A percentile compares a stretch with the other conserved stretches of the same genome.
Evolutionary conservation across 2,797 vertebrate genomes (phyloP).

Genomic region (Bradypodion pumilum): DNA sequence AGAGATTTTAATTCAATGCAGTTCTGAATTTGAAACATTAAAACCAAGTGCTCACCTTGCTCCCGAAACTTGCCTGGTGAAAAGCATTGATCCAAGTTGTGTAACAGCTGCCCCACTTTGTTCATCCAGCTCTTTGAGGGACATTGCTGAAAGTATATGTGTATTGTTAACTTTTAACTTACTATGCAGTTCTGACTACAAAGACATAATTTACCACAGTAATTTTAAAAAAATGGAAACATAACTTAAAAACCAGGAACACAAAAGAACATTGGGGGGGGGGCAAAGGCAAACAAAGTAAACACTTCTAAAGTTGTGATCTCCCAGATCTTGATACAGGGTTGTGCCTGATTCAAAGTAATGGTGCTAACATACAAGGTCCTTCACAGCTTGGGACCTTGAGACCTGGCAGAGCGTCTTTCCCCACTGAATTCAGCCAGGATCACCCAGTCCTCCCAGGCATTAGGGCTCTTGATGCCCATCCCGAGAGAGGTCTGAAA

Average conservation of each 20-base stretch:
- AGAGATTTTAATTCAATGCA: not conserved
- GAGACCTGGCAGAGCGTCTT: too few species aligned
- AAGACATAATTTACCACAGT: not conserved
- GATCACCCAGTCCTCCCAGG: too few species aligned
- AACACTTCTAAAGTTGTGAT: not conserved
- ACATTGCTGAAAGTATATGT: slow-evolving; percentile 83
- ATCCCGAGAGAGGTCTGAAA: too few species aligned
- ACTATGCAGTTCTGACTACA: not conserved
- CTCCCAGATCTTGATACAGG: too few species aligned
- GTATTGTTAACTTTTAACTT: slow-evolving; percentile 4
- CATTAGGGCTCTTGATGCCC: too few species aligned
- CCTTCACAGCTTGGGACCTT: too few species aligned
- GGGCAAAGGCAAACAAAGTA: not conserved
- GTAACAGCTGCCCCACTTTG: slow-evolving; percentile 81
- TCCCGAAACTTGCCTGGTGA: slow-evolving; percentile 97
- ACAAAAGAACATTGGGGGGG: too few species aligned
- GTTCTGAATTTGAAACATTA: not conserved
- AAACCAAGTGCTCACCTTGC: slow-evolving; percentile 82
- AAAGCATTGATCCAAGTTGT: slow-evolving; percentile 96
- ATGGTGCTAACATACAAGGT: too few species aligned
- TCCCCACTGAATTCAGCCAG: too few species aligned
- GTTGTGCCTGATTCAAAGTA: too few species aligned
- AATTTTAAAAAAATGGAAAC: not conserved
- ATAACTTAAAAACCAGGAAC: not conserved
- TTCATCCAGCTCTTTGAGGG: slow-evolving; percentile 82